Base-by-base conservation (phyloP, 2,888 invertebrate species). In the Zele albiditarsus region DNA sequence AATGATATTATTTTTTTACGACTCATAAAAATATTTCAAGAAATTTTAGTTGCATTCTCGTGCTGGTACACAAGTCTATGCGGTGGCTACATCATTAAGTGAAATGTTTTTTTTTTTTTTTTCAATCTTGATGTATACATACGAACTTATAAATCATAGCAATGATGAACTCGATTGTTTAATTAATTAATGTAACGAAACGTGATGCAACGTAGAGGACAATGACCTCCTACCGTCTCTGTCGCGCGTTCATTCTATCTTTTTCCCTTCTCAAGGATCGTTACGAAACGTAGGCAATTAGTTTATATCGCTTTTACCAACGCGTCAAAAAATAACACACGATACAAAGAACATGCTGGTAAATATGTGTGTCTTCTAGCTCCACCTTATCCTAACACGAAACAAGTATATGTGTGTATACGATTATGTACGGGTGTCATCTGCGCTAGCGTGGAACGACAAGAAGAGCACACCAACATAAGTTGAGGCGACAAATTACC, bases 261-360 rank as follows among this genome's bases (percentile, higher is more conserved):
- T 53, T 57, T 25, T 67, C 58, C 62, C 63, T 62, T 71, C 73
- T 82, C 77, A 74, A 80, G 77, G 78, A 81, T 83, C 78, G 74
- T 83, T 82, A 81, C 77, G 82, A 81, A 82, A 83, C 77, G 73
- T 79, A 77, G 76, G 74, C 82, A 84, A 84, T 84, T 82, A 82
- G 69, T 77, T 67, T 76, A 75, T 75, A 46, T 16, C 16, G n/a
- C 62, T 60, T 62, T 71, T 71, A 66, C 53, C 31, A 58, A 66
- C 68, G 53, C 27, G 68, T 53, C n/a, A 49, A 73, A 58, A 53
- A 33, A 73, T 68, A 75, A 77, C 71, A 71, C 74, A 72, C 62
- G 71, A 74, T 57, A 74, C 31, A 25, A 53, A 25, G 38, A 60
- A 71, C 73, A 38, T 71, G 57, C 28, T 42, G 16, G 25, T 66